These are phyloP conservation scores for Harlomillsia oculata DNA, from an alignment of 1,140 invertebrate species.

Conservation along the genomic window DNA sequence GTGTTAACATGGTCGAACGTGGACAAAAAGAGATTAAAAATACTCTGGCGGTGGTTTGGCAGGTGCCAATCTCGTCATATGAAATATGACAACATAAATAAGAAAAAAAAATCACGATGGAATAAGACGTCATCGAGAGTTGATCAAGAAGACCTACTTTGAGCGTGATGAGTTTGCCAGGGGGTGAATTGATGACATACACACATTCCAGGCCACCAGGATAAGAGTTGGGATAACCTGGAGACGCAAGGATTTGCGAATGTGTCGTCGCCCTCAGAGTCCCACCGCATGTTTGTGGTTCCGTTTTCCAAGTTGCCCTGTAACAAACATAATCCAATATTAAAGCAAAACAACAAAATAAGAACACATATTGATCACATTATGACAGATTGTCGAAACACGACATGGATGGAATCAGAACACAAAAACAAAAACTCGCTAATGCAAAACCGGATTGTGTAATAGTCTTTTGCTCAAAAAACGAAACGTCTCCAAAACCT, in stretches of 20 bases:
- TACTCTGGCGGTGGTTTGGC: too few relatives aligned
- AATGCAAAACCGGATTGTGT: slow-evolving; percentile 17
- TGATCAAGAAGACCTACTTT: slow-evolving; percentile 48
- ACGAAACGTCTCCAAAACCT: too few relatives aligned
- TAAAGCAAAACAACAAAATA: not conserved
- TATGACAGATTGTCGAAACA: not conserved
- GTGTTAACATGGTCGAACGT: too few relatives aligned
- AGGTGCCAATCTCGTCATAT: too few relatives aligned
- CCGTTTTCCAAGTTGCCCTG: slow-evolving; percentile 83
- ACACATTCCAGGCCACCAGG: slow-evolving; percentile 89
- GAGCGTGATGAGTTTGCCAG: slow-evolving; percentile 74
- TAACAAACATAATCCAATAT: not conserved
- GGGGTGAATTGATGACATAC: slow-evolving; percentile 79
- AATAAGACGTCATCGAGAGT: slow-evolving; percentile 1
- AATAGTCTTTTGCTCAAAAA: too few relatives aligned
- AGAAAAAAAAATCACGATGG: not conserved
- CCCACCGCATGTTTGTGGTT: slow-evolving; percentile 79
- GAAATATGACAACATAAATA: too few relatives aligned
- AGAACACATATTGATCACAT: not conserved
- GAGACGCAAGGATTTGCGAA: slow-evolving; percentile 71
- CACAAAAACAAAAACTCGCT: not conserved
- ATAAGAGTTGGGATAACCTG: slow-evolving; percentile 83
- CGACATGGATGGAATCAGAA: not conserved
- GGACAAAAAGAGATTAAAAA: too few relatives aligned
- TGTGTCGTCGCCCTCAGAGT: slow-evolving; percentile 68